Percentiles rank a stretch among this genome's conserved stretches.
phyloP scores from a whole-genome alignment of 1,140 invertebrate species.

The Ostrea edulis region DNA sequence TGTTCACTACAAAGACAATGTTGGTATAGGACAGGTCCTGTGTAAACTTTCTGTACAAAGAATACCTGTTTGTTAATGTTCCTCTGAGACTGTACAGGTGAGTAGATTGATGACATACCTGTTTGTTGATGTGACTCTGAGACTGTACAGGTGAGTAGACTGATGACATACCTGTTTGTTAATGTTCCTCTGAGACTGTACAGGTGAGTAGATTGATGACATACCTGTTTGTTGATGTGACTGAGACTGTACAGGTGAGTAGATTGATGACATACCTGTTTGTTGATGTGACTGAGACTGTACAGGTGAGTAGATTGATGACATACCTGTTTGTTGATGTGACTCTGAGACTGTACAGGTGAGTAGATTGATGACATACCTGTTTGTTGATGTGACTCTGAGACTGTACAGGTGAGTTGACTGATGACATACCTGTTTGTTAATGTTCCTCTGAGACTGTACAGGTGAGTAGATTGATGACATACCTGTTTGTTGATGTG shows the following conservation, averaged over 20 bases:
- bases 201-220: neutral
- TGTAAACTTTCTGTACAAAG: too few relatives aligned
- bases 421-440: conserved; percentile 51
- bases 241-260: conserved; percentile 46
- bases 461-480: too few relatives aligned
- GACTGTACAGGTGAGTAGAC: too few relatives aligned
- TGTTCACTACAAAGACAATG: too few relatives aligned
- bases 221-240: conserved; percentile 52
- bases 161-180: neutral
- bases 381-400: neutral
- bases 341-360: too few relatives aligned
- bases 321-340: neutral
- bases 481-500: too few relatives aligned
- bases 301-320: neutral
- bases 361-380: too few relatives aligned
- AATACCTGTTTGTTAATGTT: too few relatives aligned
- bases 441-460: conserved; percentile 48
- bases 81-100: too few relatives aligned
- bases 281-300: neutral
- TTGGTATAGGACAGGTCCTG: too few relatives aligned
- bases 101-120: neutral
- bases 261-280: neutral
- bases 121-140: neutral
- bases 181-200: neutral
- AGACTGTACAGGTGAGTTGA: too few relatives aligned